These are phyloP conservation scores for Mythimna pallens DNA, from an alignment of 2,888 invertebrate species.

Conservation along the genomic window DNA sequence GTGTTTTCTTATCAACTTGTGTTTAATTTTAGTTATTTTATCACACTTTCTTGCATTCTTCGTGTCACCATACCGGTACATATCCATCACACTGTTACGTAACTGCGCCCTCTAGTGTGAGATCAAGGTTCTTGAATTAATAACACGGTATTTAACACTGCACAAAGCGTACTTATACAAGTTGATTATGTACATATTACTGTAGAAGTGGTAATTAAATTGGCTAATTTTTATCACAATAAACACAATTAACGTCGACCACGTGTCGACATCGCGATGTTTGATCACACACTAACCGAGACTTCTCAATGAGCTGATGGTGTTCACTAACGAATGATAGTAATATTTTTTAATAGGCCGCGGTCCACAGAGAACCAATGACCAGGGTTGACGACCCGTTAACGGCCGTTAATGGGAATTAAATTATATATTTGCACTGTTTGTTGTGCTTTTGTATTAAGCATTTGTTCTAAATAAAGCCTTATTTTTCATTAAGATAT, in stretches of 20 bases:
- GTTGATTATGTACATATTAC: constrained; percentile 58
- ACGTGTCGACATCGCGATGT: constrained; percentile 81
- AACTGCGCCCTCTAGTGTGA: constrained; percentile 66
- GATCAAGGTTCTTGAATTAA: constrained; percentile 72
- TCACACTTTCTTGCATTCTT: constrained; percentile 82
- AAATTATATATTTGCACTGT: constrained; percentile 63
- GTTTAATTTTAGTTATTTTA: constrained; percentile 85
- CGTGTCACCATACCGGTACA: constrained; percentile 70
- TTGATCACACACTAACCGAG: constrained; percentile 79
- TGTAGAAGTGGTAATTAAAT: constrained; percentile 34
- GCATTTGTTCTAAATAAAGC: constrained; percentile 34
- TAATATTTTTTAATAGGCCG: constrained; percentile 56
- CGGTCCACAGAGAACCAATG: constrained; percentile 35
- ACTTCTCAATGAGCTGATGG: constrained; percentile 77
- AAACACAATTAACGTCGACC: constrained; percentile 70
- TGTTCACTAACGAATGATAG: constrained; percentile 67
- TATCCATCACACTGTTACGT: constrained; percentile 77
- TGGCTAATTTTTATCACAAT: constrained; percentile 52
- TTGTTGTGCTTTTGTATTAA: constrained; percentile 30
- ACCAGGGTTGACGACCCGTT: constrained; percentile 71
- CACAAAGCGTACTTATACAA: constrained; percentile 59
- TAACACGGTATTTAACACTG: constrained; percentile 62
- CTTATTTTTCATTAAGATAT: neutral
- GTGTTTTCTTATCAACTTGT: constrained; percentile 85
- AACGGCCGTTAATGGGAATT: constrained; percentile 52